Evolutionary conservation across 2,113 vertebrate genomes (phyloP).

Genomic region (Oxygymnocypris stewartii): DNA sequence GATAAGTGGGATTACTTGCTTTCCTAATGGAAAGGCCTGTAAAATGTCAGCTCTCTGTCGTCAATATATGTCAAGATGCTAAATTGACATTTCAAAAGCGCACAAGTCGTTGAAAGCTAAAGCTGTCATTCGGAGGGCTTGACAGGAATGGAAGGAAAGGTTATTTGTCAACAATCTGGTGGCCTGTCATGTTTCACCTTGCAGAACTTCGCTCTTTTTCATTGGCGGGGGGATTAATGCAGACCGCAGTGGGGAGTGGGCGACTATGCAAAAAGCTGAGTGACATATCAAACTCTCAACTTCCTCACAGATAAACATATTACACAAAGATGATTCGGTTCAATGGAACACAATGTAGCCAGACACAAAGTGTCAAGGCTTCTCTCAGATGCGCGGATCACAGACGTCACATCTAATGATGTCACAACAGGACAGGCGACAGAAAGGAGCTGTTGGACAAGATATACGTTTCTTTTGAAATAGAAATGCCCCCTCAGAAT

Average conservation of each 20-base stretch:
- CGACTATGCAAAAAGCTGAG: conserved; percentile 12
- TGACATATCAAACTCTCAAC: conserved; percentile 35
- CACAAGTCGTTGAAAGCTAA: conserved; percentile 17
- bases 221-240: conserved; percentile 35
- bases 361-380: conserved; percentile 23
- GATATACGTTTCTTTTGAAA: neutral
- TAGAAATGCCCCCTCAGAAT: neutral
- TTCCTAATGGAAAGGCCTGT: conserved; percentile 18
- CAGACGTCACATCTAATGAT: neutral
- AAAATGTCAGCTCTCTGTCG: conserved; percentile 49
- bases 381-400: neutral
- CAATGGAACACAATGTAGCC: conserved; percentile 30
- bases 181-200: conserved; percentile 51
- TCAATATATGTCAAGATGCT: conserved; percentile 51
- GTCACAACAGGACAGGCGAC: neutral
- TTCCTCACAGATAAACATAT: conserved; percentile 29
- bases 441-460: neutral
- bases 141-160: conserved; percentile 44
- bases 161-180: conserved; percentile 54
- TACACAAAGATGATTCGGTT: conserved; percentile 13
- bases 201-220: conserved; percentile 31
- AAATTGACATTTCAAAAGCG: conserved; percentile 56
- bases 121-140: conserved; percentile 22
- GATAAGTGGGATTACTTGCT: conserved; percentile 44
- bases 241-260: conserved; percentile 25